phyloP scores from a whole-genome alignment of 1,140 invertebrate genomes.

The Melanaphis sacchari region DNA sequence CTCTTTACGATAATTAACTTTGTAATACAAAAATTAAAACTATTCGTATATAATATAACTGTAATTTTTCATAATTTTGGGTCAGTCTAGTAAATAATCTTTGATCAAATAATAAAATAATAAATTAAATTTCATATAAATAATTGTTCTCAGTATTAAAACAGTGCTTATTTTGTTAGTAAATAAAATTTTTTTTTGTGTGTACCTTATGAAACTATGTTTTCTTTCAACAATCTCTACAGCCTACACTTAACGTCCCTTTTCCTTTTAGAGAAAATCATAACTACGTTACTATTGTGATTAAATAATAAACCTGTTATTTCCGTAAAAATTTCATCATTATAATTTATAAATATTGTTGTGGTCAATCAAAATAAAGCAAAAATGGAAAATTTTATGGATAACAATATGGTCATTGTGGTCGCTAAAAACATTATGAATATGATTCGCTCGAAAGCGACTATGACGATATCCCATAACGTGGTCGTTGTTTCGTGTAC shows the following conservation, averaged over 20 bases:
- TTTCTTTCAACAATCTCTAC: no score
- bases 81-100: no score
- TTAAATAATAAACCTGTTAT: neutral
- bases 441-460: neutral
- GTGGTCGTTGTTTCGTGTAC: neutral
- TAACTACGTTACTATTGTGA: neutral
- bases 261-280: neutral
- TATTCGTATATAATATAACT: no score
- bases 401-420: neutral
- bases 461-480: conserved; percentile 17
- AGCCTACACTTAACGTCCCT: neutral
- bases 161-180: no score
- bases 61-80: no score
- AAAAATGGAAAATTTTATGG: neutral
- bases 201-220: no score
- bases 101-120: no score
- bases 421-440: neutral
- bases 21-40: no score
- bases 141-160: no score
- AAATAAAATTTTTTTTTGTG: no score
- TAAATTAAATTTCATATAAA: no score
- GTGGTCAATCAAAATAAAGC: neutral
- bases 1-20: no score
- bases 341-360: neutral
- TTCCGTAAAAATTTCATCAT: neutral